phyloP scores from a whole-genome alignment of 2,113 vertebrate species.

The Embiotoca jacksoni region DNA sequence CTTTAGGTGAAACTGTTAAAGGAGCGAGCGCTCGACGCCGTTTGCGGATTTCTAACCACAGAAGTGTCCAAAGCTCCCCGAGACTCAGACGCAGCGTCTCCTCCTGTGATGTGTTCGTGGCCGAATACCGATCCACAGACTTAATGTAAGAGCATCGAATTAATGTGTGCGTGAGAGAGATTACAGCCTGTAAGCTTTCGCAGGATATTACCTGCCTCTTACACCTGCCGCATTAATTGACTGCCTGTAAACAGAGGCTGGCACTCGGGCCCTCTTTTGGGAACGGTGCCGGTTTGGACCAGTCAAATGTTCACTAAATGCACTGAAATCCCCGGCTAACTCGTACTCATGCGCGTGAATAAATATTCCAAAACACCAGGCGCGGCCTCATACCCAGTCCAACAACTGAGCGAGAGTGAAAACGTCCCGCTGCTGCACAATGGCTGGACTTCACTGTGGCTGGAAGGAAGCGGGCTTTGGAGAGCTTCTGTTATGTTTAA shows the following conservation, averaged over 20 bases:
- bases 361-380: constrained; percentile 42
- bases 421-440: background rate
- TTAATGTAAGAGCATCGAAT: constrained; percentile 55
- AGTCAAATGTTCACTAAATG: constrained; percentile 41
- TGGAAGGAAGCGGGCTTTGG: constrained; percentile 16
- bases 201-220: constrained; percentile 38
- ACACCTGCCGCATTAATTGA: constrained; percentile 52
- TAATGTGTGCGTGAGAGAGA: constrained; percentile 33
- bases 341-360: constrained; percentile 30
- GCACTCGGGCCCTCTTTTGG: constrained; percentile 30
- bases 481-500: constrained; percentile 33
- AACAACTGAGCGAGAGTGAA: constrained; percentile 29
- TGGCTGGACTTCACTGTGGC: background rate
- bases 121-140: constrained; percentile 18
- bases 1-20: constrained; percentile 8
- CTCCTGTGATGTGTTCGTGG: constrained; percentile 56
- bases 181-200: constrained; percentile 22
- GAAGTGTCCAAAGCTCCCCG: constrained; percentile 38
- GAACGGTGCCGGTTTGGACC: constrained; percentile 33
- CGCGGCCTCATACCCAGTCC: constrained; percentile 45
- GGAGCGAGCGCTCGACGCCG: constrained; percentile 4
- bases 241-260: constrained; percentile 26
- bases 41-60: constrained; percentile 33
- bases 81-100: constrained; percentile 36
- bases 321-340: constrained; percentile 31